Conservation (phyloP, 2,797 vertebrate genomes). For the Poeciliopsis gracilis region DNA sequence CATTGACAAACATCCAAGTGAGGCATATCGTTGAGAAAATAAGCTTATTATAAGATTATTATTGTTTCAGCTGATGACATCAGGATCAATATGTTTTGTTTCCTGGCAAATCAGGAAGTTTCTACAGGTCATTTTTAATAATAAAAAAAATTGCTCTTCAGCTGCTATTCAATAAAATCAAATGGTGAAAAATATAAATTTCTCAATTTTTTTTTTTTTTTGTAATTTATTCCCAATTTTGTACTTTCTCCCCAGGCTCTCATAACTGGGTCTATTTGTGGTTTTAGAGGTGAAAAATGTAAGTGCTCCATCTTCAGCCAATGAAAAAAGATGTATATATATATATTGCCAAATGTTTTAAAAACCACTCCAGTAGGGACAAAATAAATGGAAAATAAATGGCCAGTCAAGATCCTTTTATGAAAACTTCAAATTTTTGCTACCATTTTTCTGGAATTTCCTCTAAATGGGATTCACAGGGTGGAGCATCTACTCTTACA, state of each 20-base stretch:
- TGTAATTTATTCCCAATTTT: background rate
- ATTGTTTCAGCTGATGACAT: background rate
- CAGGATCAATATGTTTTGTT: background rate
- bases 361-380: background rate
- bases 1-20: background rate
- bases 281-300: background rate
- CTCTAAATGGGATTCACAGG: constrained; percentile 7
- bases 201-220: background rate
- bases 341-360: constrained; percentile 4
- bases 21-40: background rate
- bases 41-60: background rate
- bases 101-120: background rate
- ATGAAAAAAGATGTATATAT: background rate
- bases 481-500: background rate
- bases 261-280: background rate
- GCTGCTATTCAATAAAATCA: background rate
- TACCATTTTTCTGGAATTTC: constrained; percentile 18
- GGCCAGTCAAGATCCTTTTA: background rate
- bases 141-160: background rate
- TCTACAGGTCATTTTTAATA: background rate
- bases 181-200: background rate
- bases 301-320: background rate
- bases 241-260: background rate
- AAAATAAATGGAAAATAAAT: background rate
- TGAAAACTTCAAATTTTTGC: constrained; percentile 3